Evolutionary conservation across 1,140 invertebrate species (phyloP).

Genomic region (Drosophila trapezifrons): DNA sequence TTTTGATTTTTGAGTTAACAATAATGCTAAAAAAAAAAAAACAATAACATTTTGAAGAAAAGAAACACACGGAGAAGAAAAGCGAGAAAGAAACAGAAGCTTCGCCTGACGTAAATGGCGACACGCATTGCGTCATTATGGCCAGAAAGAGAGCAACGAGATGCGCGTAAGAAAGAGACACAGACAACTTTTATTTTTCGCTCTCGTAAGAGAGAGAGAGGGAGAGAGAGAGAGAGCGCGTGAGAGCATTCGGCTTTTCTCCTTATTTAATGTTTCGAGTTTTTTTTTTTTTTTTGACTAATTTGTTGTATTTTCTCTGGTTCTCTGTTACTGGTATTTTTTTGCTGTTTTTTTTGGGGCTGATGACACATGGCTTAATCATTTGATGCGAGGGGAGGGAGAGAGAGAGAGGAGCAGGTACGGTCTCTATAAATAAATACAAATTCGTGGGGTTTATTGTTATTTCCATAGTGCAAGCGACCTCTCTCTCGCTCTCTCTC

Average conservation of each 20-base stretch:
- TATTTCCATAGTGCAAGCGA: slow-evolving; percentile 7
- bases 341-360: slow-evolving; percentile 8
- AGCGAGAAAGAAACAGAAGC: slow-evolving; percentile 2
- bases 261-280: slow-evolving; percentile 29
- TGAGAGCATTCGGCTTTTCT: slow-evolving; percentile 33
- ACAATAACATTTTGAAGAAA: slow-evolving; percentile 13
- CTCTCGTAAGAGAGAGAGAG: slow-evolving; percentile 1
- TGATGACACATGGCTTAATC: slow-evolving; percentile 63
- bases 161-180: slow-evolving; percentile 10
- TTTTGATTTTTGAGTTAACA: slow-evolving; percentile 26
- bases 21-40: not conserved
- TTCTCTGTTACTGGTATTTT: slow-evolving; percentile 7
- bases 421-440: slow-evolving; percentile 26
- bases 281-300: slow-evolving; percentile 9
- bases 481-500: slow-evolving; percentile 1
- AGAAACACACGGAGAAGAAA: slow-evolving; percentile 7
- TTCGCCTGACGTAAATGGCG: slow-evolving; percentile 63
- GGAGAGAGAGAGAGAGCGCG: not conserved
- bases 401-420: not conserved
- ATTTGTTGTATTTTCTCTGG: slow-evolving; percentile 8
- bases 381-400: slow-evolving; percentile 19
- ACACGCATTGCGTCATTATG: slow-evolving; percentile 69
- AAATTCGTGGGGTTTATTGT: slow-evolving; percentile 9
- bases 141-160: slow-evolving; percentile 2
- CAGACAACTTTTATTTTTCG: slow-evolving; percentile 3